Base-by-base conservation (phyloP, 2,888 invertebrate genomes). In the Drosophila ochracea region DNA sequence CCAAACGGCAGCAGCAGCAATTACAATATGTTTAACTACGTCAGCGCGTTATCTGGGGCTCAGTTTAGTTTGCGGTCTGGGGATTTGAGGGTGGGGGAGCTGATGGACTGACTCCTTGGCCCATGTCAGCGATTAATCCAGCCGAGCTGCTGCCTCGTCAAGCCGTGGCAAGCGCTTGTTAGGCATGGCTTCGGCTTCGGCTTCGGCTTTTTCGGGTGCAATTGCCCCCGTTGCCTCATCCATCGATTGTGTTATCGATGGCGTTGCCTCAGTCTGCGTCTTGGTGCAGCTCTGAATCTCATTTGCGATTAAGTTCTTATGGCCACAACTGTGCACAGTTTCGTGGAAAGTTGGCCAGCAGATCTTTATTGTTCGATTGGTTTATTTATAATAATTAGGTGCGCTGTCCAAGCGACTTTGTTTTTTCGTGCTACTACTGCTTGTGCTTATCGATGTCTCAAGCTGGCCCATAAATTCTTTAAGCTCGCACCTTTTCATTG, bases 61-160 rank as follows among this genome's bases (percentile, higher is more conserved):
- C 52, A 13, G 65, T 30, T 71, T 60, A 41, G 52, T n/a, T 28
- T 28, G 53, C 11, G 50, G 53, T 10, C 59, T 55, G 37, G 65
- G 41, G 39, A 13, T 16, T 47, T 9, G 4, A 16, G 47, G 9
- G n/a, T 39, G 21, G 47, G 47, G 47, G 47, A 25, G 16, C 47
- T 47, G 47, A 47, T 47, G 47, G 47, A 47, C 25, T 47, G 47
- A 63, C 41, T 50, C 50, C 65, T 35, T 71, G 77, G 75, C 39
- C 68, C 92, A 90, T 93, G 93, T 93, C 92, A 92, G 83, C 93
- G 93, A 93, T 93, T 93, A 93, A 93, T 93, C 91, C 92, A 90
- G 89, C 83, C 89, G 91, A 57, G 81, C 88, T 89, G 89, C 83
- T 90, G 89, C 91, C 91, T 91, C 92, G 92, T 92, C 92, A 92